Base-by-base conservation (phyloP, 2,797 vertebrate species). In the Takifugu ocellatus region DNA sequence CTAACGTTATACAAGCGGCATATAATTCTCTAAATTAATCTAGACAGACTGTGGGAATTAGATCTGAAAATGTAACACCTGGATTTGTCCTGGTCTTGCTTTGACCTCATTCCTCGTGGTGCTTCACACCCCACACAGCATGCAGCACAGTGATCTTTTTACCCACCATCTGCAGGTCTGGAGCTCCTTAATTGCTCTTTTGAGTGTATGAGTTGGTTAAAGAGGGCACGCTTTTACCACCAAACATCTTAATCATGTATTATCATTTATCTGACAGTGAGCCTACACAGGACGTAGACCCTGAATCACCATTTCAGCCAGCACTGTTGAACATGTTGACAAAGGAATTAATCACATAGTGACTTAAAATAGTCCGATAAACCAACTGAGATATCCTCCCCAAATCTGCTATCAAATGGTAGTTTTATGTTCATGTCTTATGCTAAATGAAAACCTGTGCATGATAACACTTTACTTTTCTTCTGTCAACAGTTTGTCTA, bases 81-180 rank as follows among this genome's bases (percentile, higher is more conserved):
- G 11, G 5, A 50, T 56, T 51, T 62, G 27, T 11, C 15, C 24
- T 29, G 44, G 42, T 36, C 31, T 39, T 6, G 52, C 5, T 11
- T 11, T 5, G 3, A 54, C 33, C 44, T 47, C 24, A 21, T 42
- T 49, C 9, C 43, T 46, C 15, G 15, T 6, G 25, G 11, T n/a
- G 21, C 31, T 62, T n/a, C 53, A 15, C 61, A 61, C 72, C 69
- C 51, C 83, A 81, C 67, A 81, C 75, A 45, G 53, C 24, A 43
- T 25, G 27, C 49, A 54, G 60, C 56, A 82, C 78, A 84, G 66
- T 69, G 74, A 61, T 15, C 10, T 74, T 71, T 70, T 80, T 80
- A 80, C 68, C 57, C 59, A 47, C 14, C 55, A 51, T 29, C 42
- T 44, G 44, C 63, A 53, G 73, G 61, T 64, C 63, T 74, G 51